Conservation (phyloP, 2,888 invertebrate genomes). For the Xestia xanthographa region DNA sequence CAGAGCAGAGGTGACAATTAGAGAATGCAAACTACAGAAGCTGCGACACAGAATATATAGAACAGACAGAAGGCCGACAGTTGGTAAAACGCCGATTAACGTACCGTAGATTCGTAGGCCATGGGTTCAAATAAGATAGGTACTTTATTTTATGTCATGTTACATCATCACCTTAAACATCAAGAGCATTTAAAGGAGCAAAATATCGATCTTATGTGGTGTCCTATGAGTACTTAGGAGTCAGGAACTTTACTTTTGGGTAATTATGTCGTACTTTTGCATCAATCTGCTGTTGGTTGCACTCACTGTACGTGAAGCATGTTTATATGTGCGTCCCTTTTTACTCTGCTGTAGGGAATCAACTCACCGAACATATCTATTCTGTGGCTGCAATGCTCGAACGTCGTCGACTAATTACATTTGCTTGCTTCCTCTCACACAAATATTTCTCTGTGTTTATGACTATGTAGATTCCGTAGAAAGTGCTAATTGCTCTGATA, state of each 20-base stretch:
- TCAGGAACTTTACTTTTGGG: too few relatives aligned
- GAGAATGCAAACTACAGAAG: constrained; percentile 70
- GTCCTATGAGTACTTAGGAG: background rate
- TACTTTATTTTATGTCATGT: background rate
- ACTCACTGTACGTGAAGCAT: background rate
- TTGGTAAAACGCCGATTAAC: background rate
- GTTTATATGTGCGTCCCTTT: background rate
- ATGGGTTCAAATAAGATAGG: background rate
- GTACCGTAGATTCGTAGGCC: background rate
- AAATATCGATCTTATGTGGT: background rate
- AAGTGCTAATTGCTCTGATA: constrained; percentile 58
- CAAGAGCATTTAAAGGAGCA: background rate
- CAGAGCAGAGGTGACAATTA: constrained; percentile 71
- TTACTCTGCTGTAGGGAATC: background rate
- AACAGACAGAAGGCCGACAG: constrained; percentile 20
- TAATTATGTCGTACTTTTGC: too few relatives aligned
- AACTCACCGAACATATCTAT: background rate
- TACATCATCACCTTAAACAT: background rate
- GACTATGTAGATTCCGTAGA: constrained; percentile 52
- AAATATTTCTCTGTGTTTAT: constrained; percentile 70
- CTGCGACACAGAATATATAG: background rate
- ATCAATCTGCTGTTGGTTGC: background rate
- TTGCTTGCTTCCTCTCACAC: constrained; percentile 68
- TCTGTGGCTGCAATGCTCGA: constrained; percentile 33
- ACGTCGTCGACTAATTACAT: constrained; percentile 71